A percentile compares a stretch with the other conserved stretches of the same genome.
These are phyloP conservation scores for Pituophis catenifer DNA, from an alignment of 2,113 vertebrate species.

Conservation along the genomic window DNA sequence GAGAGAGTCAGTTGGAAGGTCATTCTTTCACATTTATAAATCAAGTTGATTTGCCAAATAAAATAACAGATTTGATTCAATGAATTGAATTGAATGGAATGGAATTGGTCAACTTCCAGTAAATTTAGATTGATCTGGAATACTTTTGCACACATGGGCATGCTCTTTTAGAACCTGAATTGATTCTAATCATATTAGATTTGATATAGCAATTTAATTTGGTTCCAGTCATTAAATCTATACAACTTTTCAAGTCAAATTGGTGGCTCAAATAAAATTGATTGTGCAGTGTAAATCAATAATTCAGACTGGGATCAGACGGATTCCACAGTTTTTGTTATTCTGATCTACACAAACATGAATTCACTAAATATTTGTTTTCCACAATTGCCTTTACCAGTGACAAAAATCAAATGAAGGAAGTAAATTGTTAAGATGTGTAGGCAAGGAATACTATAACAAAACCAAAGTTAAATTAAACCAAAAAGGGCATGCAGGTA, in stretches of 20 bases:
- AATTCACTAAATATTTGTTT: not conserved
- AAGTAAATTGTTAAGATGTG: not conserved
- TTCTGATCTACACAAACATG: not conserved
- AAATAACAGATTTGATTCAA: not conserved
- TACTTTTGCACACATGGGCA: not conserved
- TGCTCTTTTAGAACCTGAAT: not conserved
- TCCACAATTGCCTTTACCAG: fast-evolving
- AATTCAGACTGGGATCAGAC: not conserved
- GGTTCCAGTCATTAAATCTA: not conserved
- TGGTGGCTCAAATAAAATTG: not conserved
- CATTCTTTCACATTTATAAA: not conserved
- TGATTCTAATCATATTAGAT: not conserved
- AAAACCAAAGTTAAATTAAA: not conserved
- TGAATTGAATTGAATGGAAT: not conserved
- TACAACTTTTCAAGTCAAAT: not conserved
- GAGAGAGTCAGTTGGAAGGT: not conserved
- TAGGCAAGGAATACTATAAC: not conserved
- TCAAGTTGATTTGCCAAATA: not conserved
- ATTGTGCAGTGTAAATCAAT: not conserved
- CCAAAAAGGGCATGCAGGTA: not conserved
- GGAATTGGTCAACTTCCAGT: not conserved
- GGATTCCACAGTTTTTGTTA: not conserved
- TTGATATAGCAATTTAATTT: not conserved
- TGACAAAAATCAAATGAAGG: fast-evolving
- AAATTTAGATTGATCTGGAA: not conserved